These are phyloP conservation scores for Linurgus olivaceus DNA, from an alignment of 2,797 vertebrate species.

Conservation along the genomic window DNA sequence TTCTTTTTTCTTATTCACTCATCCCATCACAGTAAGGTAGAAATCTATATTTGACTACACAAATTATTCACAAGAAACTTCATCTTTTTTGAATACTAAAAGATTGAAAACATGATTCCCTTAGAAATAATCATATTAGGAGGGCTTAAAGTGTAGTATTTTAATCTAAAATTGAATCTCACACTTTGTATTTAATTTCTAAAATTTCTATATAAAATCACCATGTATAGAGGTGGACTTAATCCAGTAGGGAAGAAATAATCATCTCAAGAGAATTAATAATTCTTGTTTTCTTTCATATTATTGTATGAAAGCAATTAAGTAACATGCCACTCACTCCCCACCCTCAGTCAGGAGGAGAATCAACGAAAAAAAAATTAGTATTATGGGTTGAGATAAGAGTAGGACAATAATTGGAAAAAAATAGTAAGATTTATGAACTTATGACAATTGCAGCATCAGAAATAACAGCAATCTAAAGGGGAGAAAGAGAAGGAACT, in stretches of 20 bases:
- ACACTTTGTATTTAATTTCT: background rate
- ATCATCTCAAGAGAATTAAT: background rate
- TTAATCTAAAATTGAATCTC: background rate
- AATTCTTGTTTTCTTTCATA: background rate
- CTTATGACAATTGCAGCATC: too few relatives aligned
- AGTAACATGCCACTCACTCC: background rate
- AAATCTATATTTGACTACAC: background rate
- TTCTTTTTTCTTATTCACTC: background rate
- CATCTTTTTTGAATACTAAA: background rate
- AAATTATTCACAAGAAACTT: background rate
- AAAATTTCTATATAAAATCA: background rate
- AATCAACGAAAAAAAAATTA: background rate
- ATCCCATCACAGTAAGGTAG: background rate
- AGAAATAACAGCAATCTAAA: background rate
- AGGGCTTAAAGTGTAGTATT: background rate
- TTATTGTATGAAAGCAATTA: background rate
- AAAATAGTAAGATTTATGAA: background rate
- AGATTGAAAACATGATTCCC: background rate
- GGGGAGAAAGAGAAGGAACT: background rate
- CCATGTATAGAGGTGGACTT: background rate
- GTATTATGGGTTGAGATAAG: background rate
- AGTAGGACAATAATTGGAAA: too few relatives aligned
- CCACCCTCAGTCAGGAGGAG: background rate
- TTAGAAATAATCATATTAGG: background rate
- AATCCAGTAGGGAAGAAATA: background rate